Evolutionary conservation across 2,888 invertebrate species (phyloP), one percentile per base, ranked within the genome.

Genomic region (Tuberolachnus salignus): DNA sequence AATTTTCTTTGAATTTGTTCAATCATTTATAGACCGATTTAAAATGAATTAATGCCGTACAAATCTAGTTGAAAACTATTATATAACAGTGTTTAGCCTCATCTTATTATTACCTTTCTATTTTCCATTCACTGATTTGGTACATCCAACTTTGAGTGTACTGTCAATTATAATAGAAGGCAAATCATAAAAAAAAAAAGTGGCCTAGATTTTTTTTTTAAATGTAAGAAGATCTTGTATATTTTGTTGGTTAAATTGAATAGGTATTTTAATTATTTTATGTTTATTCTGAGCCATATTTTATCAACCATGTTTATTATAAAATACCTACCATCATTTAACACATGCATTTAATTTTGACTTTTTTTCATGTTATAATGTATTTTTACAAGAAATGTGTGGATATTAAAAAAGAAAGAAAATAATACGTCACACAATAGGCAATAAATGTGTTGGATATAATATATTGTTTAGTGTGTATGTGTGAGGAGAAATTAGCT

Each of bases 101-200:
- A 67, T 75, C 66, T 75, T 49, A 66, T 66, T 75, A 78, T 69
- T 69, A 49, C 67, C 78, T 78, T 78, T 78, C 66, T 69, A 66
- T 69, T 78, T 78, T 78, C 78, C 78, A 78, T 69, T 78, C 78
- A 78, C 78, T 78, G 78, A 78, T 78, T 78, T 69, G 78, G 59
- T 78, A 78, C 78, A 78, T 69, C 67, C 51, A 67, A 78, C 78
- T 78, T 78, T 59, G 21, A 78, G 59, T 61, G 57, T 75, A 57
- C 75, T 67, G 75, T 66, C 75, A 57, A 57, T 67, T 67, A 75
- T 57, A 66, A 57, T 57, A 67, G 51, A 74, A 67, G 55, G 66
- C 16, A 57, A 19, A 67, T 46, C 11, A 53, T 19, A 67, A 57
- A 74, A 74, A 75, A 67, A 57, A 74, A 74, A 75, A 66, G 66